These are phyloP conservation scores for Grammomys dolichurus DNA, from an alignment of 2,113 vertebrate genomes.

Conservation along the genomic window DNA sequence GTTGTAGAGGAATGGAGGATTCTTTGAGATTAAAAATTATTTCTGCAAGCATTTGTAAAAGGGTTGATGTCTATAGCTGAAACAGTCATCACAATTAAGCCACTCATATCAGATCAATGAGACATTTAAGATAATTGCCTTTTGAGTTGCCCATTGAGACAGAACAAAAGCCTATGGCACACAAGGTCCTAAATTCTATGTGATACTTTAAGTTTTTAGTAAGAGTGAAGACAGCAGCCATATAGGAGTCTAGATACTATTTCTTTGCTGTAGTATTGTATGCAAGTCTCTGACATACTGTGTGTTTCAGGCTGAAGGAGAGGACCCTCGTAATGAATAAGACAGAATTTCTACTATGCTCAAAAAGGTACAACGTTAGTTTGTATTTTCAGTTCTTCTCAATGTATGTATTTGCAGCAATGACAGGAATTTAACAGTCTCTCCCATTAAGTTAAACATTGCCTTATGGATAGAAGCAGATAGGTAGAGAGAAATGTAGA, in stretches of 20 bases:
- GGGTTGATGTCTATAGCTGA: not conserved
- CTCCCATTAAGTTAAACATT: constrained; percentile 5
- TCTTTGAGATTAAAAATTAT: not conserved
- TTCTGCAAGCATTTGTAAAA: not conserved
- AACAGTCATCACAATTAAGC: not conserved
- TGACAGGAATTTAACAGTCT: not conserved
- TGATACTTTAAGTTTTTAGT: not conserved
- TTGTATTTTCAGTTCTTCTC: not conserved
- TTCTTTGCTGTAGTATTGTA: not conserved
- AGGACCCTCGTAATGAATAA: not conserved
- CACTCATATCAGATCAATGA: not conserved
- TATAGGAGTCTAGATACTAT: not conserved
- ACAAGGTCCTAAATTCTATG: not conserved
- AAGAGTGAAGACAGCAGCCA: not conserved
- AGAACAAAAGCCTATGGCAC: not conserved
- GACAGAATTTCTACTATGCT: not conserved
- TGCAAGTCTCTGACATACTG: not conserved
- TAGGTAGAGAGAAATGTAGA: not conserved
- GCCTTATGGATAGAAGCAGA: not conserved
- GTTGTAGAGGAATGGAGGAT: not conserved
- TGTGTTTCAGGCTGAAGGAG: not conserved
- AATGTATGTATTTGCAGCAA: not conserved
- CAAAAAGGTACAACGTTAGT: not conserved
- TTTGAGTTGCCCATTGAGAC: not conserved
- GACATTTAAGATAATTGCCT: not conserved